Base-by-base conservation (phyloP, 2,797 vertebrate genomes). In the Cossypha caffra region DNA sequence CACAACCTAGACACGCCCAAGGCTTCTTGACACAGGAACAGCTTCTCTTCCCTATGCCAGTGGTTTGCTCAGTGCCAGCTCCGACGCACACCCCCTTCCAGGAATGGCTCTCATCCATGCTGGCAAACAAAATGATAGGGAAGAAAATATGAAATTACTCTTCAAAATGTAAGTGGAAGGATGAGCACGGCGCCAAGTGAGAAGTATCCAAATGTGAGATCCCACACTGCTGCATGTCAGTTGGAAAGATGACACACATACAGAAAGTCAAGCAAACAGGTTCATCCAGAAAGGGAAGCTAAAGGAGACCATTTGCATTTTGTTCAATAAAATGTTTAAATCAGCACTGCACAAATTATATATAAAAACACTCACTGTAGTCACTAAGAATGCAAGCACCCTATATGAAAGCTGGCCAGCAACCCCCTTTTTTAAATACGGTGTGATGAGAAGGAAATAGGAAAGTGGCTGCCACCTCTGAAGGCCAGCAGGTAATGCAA, bases 71-170 rank as follows among this genome's bases (percentile, higher is more conserved):
- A 5, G 83, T 96, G 98, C 98, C 98, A 98, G 97, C 96, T 98
- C 96, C 14, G 28, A 98, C 92, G 95, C 96, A 94, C 97, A 97
- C 97, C 97, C 96, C 97, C 97, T 98, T 98, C 97, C 97, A 98
- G 97, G 97, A 97, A 98, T 98, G 98, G 98, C 98, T 98, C 95
- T 90, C 96, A 95, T 98, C 98, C 98, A 98, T 98, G 92, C 97
- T 98, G 98, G 98, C 98, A 98, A 98, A 97, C 95, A 98, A 94
- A 98, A 97, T 95, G 94, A 97, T 95, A 96, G 98, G 95, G 97
- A 98, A 98, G 97, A 98, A 98, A 98, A 98, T 97, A 98, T 88
- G 96, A 98, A 98, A 98, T 98, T 98, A 97, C 98, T 98, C 98
- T 98, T 98, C 97, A 98, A 97, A 98, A 97, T 97, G 96, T 97